Percentiles rank a stretch among this genome's conserved stretches.
Conservation (phyloP, 1,140 invertebrate genomes). For the Colletes gigas region DNA sequence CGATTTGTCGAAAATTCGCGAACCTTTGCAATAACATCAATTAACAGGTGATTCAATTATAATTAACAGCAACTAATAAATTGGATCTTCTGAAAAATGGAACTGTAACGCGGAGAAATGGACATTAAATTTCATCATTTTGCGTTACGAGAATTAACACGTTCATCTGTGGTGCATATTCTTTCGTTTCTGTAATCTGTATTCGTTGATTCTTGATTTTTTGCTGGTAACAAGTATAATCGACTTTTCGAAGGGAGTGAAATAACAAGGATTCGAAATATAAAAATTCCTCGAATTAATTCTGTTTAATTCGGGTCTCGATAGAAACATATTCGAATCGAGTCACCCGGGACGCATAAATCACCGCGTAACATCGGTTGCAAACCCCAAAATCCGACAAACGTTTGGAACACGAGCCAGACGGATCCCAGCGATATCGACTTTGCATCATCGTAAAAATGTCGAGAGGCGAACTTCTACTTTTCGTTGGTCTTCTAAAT, state of each 20-base stretch:
- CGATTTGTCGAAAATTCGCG: not conserved
- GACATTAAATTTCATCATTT: too few species aligned
- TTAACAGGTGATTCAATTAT: not conserved
- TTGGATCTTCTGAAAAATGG: too few species aligned
- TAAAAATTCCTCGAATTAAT: not conserved
- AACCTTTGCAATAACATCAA: not conserved
- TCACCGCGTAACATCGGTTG: constrained; percentile 9
- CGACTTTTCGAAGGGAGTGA: too few species aligned
- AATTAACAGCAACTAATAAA: too few species aligned
- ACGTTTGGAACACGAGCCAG: constrained; percentile 37
- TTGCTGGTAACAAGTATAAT: too few species aligned
- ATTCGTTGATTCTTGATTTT: too few species aligned
- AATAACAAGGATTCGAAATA: too few species aligned
- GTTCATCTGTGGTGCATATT: too few species aligned
- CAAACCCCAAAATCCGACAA: constrained; percentile 20
- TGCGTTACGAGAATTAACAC: too few species aligned
- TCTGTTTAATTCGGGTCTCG: constrained; percentile 5
- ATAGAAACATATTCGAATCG: constrained; percentile 44
- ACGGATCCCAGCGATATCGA: constrained; percentile 22
- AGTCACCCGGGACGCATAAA: constrained; percentile 44
- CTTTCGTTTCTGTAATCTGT: too few species aligned
- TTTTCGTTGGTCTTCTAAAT: not conserved
- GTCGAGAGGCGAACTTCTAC: too few species aligned
- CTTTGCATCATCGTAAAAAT: not conserved
- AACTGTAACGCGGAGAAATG: too few species aligned